Conservation (phyloP, 2,113 vertebrate genomes). For the Dicentrarchus labrax region DNA sequence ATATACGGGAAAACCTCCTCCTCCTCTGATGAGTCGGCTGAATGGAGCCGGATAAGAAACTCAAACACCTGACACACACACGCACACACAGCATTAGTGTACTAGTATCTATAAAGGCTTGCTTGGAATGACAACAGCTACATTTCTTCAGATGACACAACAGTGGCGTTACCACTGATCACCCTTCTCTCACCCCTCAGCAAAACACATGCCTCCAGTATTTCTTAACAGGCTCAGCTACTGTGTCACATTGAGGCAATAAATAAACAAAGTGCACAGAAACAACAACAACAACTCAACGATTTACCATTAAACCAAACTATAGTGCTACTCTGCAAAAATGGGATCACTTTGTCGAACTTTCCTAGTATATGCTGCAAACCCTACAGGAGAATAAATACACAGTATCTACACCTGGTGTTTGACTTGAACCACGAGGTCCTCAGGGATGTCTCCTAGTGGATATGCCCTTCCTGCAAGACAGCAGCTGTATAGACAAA, state of each 20-base stretch:
- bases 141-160: background rate
- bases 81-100: background rate
- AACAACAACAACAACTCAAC: background rate
- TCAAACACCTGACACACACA: constrained; percentile 91
- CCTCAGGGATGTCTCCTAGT: constrained; percentile 94
- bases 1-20: constrained; percentile 95
- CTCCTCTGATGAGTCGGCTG: constrained; percentile 87
- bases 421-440: constrained; percentile 95
- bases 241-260: background rate
- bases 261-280: background rate
- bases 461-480: constrained; percentile 97
- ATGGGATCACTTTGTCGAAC: background rate
- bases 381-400: background rate
- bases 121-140: background rate
- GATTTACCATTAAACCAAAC: background rate
- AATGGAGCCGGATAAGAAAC: constrained; percentile 96
- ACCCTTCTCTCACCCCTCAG: background rate
- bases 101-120: background rate
- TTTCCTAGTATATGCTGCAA: background rate
- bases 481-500: constrained; percentile 64
- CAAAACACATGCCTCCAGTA: background rate
- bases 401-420: constrained; percentile 88
- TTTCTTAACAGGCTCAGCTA: background rate
- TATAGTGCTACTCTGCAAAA: background rate
- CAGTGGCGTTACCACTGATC: background rate